These are phyloP conservation scores for Lithobates pipiens DNA, from an alignment of 2,797 vertebrate genomes.

Conservation along the genomic window DNA sequence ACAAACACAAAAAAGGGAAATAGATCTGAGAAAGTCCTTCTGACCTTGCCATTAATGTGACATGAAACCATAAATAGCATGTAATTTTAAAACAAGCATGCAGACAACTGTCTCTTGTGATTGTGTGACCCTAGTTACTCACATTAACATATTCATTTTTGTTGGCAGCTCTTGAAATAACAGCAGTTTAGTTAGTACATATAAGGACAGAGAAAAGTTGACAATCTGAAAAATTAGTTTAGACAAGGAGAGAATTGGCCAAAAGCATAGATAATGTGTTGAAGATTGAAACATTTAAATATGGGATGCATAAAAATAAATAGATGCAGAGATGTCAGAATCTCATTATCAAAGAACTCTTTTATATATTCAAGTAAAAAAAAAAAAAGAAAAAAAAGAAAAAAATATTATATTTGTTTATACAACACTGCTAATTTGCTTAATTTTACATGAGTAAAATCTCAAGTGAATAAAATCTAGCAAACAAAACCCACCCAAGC, in stretches of 20 bases:
- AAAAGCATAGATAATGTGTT: constrained; percentile 38
- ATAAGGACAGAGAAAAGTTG: constrained; percentile 16
- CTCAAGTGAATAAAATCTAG: not conserved
- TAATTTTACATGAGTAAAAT: constrained; percentile 20
- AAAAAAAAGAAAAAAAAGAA: constrained; percentile 30
- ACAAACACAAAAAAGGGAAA: not conserved
- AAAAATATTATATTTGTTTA: constrained; percentile 5
- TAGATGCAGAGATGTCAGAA: constrained; percentile 8
- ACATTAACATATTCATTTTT: not conserved
- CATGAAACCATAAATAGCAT: not conserved
- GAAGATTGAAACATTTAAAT: constrained; percentile 22
- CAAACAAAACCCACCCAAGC: not conserved
- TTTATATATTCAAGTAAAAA: constrained; percentile 24
- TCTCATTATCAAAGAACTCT: constrained; percentile 26
- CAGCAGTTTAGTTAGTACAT: constrained; percentile 30
- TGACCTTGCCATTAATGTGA: not conserved
- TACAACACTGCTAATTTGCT: constrained; percentile 5
- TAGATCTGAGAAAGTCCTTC: not conserved
- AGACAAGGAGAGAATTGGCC: constrained; percentile 44
- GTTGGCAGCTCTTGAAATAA: not conserved
- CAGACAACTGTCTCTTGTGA: not conserved
- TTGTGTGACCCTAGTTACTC: not conserved
- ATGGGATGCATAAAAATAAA: constrained; percentile 24
- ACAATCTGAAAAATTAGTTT: constrained; percentile 40
- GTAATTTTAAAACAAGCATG: not conserved